Evolutionary conservation across 2,113 vertebrate genomes (phyloP), one percentile per base, ranked within the genome.

Genomic region (Pteruthius melanotis): DNA sequence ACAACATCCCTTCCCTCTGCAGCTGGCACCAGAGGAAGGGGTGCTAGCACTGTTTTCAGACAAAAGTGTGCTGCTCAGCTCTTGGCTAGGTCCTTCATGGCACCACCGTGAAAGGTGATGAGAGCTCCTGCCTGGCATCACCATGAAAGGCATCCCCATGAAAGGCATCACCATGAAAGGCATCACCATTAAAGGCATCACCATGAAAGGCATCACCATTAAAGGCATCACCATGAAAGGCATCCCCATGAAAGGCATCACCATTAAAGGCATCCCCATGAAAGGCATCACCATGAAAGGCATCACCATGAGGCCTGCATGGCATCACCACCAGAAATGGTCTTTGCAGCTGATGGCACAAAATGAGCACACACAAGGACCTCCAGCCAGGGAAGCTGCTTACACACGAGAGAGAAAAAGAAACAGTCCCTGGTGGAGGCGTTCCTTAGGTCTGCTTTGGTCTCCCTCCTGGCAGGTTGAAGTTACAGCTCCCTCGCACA

Each of bases 121-220:
- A 72, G 33, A 42, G 11, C n/a, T 86, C 78, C 68, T 85, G 8
- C 26, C 8, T 49, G 35, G 24, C 21, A 39, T n/a, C 23, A 11
- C 22, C 1, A 0, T 40, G 45, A 50, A 26, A 37, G 39, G 17
- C 22, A 42, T 16, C 28, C 13, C 22, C 1, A 0, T 44, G 40
- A 61, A 28, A 45, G 40, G 19, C 23, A 42, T 10, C 56, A 31
- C n/a, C 28, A 7, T 5, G 53, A 15, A 44, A 44, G 42, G 42
- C 16, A 44, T 42, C 28, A 14, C 21, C 1, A 0, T 40, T 40
- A 61, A 28, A 45, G 40, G 19, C 22, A 42, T 10, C 56, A 31
- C n/a, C n/a, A 7, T 5, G 53, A 15, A 40, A n/a, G 39, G 39
- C 39, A 40, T 40, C 28, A 14, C 22, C 1, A 0, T 45, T 37